These are phyloP conservation scores for Microhierax caerulescens DNA, from an alignment of 2,797 vertebrate species.

Conservation along the genomic window DNA sequence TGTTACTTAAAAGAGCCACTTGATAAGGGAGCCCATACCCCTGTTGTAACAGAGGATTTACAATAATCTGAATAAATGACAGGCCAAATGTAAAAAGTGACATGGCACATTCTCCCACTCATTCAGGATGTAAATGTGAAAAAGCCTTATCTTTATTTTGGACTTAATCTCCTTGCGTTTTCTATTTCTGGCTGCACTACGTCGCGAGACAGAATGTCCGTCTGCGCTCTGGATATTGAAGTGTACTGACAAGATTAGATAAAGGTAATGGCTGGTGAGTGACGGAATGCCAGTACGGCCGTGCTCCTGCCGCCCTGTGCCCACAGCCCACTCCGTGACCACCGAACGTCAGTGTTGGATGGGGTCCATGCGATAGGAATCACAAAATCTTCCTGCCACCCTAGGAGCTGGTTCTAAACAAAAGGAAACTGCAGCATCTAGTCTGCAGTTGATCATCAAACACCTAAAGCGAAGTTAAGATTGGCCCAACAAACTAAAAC, in stretches of 20 bases:
- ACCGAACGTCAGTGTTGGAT: fast-evolving
- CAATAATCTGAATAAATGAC: not conserved
- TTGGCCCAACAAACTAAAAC: not conserved
- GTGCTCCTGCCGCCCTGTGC: fast-evolving
- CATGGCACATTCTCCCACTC: not conserved
- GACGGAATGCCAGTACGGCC: not conserved
- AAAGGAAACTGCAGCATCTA: not conserved
- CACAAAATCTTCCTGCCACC: not conserved
- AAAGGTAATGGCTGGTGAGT: constrained; percentile 37
- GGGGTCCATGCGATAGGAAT: not conserved
- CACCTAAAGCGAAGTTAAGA: not conserved
- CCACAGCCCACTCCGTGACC: fast-evolving
- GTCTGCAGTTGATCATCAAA: not conserved
- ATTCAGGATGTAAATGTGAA: not conserved
- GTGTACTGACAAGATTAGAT: not conserved
- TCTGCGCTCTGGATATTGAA: not conserved
- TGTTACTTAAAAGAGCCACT: not conserved
- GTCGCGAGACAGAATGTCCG: not conserved
- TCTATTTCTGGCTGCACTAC: constrained; percentile 15
- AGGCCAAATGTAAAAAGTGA: not conserved
- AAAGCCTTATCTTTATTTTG: not conserved
- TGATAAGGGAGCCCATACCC: not conserved
- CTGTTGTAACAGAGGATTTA: not conserved
- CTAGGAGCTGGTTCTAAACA: not conserved
- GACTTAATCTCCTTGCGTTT: not conserved